These are phyloP conservation scores for Dasypogon diadema DNA, from an alignment of 2,888 invertebrate species.

Conservation along the genomic window DNA sequence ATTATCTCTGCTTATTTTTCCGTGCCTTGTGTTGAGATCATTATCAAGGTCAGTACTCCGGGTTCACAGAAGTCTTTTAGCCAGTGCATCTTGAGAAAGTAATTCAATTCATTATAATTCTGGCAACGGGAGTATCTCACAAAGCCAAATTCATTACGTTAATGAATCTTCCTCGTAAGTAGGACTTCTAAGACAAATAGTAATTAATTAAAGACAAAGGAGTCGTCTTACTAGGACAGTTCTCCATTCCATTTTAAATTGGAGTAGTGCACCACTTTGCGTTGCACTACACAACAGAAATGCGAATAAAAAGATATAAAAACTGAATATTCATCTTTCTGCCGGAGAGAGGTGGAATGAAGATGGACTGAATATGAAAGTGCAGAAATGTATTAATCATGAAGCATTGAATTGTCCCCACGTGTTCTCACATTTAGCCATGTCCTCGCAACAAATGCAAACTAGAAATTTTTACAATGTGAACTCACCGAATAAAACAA, in stretches of 20 bases:
- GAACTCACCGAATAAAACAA: no score
- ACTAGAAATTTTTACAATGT: no score
- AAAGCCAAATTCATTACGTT: constrained; percentile 33
- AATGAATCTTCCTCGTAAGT: constrained; percentile 22
- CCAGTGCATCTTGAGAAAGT: constrained; percentile 1
- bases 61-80: not conserved
- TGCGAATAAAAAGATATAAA: no score
- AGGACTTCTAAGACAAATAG: constrained; percentile 22
- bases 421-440: no score
- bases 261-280: no score
- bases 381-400: no score
- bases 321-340: no score
- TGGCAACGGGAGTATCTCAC: constrained; percentile 28
- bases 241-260: not conserved
- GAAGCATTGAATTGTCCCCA: no score
- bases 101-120: constrained; percentile 40
- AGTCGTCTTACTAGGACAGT: not conserved
- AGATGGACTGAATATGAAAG: no score
- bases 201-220: constrained; percentile 42
- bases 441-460: no score
- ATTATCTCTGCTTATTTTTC: constrained; percentile 38
- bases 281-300: no score
- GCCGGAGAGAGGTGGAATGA: no score
- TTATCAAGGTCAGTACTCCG: constrained; percentile 41
- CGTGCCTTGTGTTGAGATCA: constrained; percentile 22